A percentile compares a stretch with the other conserved stretches of the same genome.
phyloP scores from a whole-genome alignment of 2,888 invertebrate genomes.

The Cataglyphis rosenhaueri region DNA sequence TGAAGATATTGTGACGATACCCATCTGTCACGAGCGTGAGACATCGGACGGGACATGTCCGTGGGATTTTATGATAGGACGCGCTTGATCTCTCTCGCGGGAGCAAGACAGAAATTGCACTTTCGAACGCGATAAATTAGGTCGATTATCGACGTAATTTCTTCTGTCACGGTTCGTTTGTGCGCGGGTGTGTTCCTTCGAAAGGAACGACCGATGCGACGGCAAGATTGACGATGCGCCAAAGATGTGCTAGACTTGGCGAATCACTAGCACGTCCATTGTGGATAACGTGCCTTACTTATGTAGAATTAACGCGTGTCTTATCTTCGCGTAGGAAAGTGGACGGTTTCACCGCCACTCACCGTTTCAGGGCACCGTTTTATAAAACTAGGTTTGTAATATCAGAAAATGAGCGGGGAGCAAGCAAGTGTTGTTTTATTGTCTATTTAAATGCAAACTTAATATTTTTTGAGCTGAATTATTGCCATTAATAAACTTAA shows the following conservation, averaged over 20 bases:
- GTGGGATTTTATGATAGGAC: conserved; percentile 13
- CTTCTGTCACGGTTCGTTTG: conserved; percentile 44
- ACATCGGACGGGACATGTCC: conserved; percentile 24
- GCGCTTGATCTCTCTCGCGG: conserved; percentile 26
- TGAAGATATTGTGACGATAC: not conserved
- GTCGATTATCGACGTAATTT: conserved; percentile 57
- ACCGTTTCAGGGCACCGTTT: not conserved
- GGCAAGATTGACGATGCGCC: conserved; percentile 34
- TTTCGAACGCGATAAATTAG: conserved; percentile 75
- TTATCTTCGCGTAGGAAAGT: conserved; percentile 72
- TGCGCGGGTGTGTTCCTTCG: conserved; percentile 41
- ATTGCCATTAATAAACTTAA: not conserved
- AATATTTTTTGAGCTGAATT: not conserved
- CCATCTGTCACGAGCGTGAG: conserved; percentile 33
- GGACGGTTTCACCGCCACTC: conserved; percentile 60
- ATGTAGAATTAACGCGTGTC: conserved; percentile 45
- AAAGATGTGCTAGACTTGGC: conserved; percentile 27
- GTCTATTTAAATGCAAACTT: not conserved
- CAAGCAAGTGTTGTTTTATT: conserved; percentile 17
- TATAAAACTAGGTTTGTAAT: not conserved
- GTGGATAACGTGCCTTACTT: conserved; percentile 38
- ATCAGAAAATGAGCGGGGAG: conserved; percentile 8
- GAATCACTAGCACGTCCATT: conserved; percentile 2
- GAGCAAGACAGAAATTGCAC: conserved; percentile 68
- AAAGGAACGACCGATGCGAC: conserved; percentile 23